Evolutionary conservation across 2,888 invertebrate species (phyloP).

Genomic region (Chymomyza caudatula): DNA sequence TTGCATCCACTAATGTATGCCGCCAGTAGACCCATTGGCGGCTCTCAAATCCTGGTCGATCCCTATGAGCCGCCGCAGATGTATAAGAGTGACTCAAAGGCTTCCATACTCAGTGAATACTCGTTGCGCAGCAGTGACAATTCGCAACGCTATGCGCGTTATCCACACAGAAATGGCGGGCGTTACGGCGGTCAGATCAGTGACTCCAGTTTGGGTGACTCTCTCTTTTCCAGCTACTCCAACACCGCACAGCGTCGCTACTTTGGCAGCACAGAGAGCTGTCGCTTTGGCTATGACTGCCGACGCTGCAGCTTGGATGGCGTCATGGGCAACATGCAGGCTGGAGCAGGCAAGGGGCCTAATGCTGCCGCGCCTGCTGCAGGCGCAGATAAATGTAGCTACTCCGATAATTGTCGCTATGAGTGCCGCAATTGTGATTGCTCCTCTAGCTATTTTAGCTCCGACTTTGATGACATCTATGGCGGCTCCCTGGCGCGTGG

Average conservation of each 20-base stretch:
- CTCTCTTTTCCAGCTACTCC: slow-evolving; percentile 66
- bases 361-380: slow-evolving; percentile 34
- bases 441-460: slow-evolving; percentile 78
- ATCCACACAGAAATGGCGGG: slow-evolving; percentile 41
- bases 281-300: slow-evolving; percentile 77
- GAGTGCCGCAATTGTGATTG: slow-evolving; percentile 78
- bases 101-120: slow-evolving; percentile 77
- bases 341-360: neutral
- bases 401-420: slow-evolving; percentile 77
- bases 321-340: slow-evolving; percentile 35
- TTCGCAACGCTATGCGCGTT: slow-evolving; percentile 62
- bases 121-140: slow-evolving; percentile 77
- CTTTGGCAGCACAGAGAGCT: slow-evolving; percentile 78
- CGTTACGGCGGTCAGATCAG: slow-evolving; percentile 69
- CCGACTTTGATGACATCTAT: slow-evolving; percentile 77
- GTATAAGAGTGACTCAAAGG: slow-evolving; percentile 77
- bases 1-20: slow-evolving; percentile 72
- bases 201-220: slow-evolving; percentile 73
- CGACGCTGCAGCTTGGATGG: slow-evolving; percentile 77
- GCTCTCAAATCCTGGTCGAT: slow-evolving; percentile 74
- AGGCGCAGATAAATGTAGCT: slow-evolving; percentile 74
- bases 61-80: slow-evolving; percentile 73
- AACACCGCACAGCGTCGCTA: slow-evolving; percentile 73
- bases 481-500: slow-evolving; percentile 59
- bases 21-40: slow-evolving; percentile 72